Evolutionary conservation across 2,113 vertebrate species (phyloP).

Genomic region (Gallinago jamesoni): DNA sequence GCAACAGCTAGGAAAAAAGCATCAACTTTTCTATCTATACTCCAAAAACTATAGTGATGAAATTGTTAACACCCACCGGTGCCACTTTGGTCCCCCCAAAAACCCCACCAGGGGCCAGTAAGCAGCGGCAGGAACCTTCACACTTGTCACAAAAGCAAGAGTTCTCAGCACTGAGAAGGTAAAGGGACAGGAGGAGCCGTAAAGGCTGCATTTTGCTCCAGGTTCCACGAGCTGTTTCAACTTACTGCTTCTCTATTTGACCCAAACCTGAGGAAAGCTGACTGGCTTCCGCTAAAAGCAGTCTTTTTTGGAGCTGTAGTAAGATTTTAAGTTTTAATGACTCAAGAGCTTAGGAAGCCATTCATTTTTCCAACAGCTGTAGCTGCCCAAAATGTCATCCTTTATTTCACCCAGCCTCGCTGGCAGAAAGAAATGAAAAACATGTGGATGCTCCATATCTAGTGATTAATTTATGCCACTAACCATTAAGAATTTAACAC

Average conservation of each 20-base stretch:
- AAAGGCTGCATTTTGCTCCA: not conserved
- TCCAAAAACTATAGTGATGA: not conserved
- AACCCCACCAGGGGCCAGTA: not conserved
- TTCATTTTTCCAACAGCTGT: not conserved
- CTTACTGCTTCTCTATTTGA: no score
- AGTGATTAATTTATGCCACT: not conserved
- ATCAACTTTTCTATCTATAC: not conserved
- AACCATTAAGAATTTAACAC: not conserved
- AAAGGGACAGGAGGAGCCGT: rapidly evolving
- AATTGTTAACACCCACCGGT: rapidly evolving
- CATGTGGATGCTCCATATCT: rapidly evolving
- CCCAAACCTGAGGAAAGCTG: not conserved
- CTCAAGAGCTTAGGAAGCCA: not conserved
- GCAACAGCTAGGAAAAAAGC: no score
- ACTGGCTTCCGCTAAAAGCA: not conserved
- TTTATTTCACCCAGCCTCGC: not conserved
- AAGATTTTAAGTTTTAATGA: not conserved
- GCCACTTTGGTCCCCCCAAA: no score
- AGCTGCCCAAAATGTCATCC: not conserved
- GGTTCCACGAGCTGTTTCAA: not conserved
- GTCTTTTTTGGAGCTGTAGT: not conserved
- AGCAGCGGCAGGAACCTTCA: not conserved
- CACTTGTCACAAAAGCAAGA: not conserved
- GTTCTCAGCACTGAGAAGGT: not conserved
- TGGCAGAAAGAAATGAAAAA: not conserved